Evolutionary conservation across 2,888 invertebrate genomes (phyloP).

Genomic region (Heliconius aoede): DNA sequence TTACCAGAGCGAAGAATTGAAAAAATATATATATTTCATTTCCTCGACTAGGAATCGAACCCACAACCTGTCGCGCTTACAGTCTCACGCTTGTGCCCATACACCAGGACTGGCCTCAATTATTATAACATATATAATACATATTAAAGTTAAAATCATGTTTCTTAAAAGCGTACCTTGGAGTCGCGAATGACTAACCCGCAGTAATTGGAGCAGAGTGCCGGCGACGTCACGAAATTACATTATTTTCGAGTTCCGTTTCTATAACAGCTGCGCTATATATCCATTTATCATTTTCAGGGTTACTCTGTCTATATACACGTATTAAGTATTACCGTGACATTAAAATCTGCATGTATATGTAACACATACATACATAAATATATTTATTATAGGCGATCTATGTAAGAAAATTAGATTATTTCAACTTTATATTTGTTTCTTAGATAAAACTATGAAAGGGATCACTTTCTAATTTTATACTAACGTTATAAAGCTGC

Average conservation of each 20-base stretch:
- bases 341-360: conserved; percentile 13
- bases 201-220: conserved; percentile 58
- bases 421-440: too few relatives aligned
- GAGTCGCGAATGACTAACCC: conserved; percentile 47
- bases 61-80: too few relatives aligned
- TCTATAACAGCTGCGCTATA: conserved; percentile 37
- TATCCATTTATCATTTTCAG: conserved; percentile 33
- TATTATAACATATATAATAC: not conserved
- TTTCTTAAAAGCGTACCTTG: conserved; percentile 44
- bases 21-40: too few relatives aligned
- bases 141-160: conserved; percentile 27
- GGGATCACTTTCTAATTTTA: too few relatives aligned
- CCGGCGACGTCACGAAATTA: conserved; percentile 57
- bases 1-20: too few relatives aligned
- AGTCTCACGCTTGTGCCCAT: too few relatives aligned
- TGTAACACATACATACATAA: too few relatives aligned
- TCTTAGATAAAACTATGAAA: not conserved
- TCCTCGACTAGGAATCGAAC: too few relatives aligned
- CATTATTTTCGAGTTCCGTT: conserved; percentile 61
- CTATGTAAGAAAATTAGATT: not conserved
- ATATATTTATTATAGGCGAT: not conserved
- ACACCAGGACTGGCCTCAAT: too few relatives aligned
- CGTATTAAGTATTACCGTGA: conserved; percentile 11
- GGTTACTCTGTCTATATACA: conserved; percentile 24
- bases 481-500: too few relatives aligned